Conservation (phyloP, 2,797 vertebrate species). For the Muscicapa striata region DNA sequence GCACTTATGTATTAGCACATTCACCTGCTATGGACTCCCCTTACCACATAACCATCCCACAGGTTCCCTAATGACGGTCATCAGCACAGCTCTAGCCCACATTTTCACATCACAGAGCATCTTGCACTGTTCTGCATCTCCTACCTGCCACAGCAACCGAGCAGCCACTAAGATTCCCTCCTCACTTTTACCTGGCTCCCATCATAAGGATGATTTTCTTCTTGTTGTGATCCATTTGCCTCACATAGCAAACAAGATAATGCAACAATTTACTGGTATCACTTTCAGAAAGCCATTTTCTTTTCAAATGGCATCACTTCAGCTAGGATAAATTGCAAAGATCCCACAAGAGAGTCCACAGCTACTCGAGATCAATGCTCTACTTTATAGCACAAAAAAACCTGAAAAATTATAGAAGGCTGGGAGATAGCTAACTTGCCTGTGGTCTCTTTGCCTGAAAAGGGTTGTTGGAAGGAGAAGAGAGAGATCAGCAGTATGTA, state of each 20-base stretch:
- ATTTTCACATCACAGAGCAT: background rate
- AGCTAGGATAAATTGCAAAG: background rate
- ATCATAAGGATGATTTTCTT: background rate
- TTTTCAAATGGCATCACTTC: background rate
- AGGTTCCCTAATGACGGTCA: background rate
- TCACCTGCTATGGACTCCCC: background rate
- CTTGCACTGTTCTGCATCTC: background rate
- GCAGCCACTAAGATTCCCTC: background rate
- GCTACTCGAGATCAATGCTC: background rate
- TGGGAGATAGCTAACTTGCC: background rate
- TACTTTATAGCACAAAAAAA: background rate
- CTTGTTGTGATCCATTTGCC: background rate
- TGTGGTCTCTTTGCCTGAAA: background rate
- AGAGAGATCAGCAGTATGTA: background rate
- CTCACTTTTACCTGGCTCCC: background rate
- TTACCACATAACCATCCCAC: background rate
- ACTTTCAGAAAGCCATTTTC: background rate
- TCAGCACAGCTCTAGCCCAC: background rate
- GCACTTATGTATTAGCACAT: rapidly evolving
- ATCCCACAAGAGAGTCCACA: background rate
- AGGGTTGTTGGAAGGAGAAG: rapidly evolving
- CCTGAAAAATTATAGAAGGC: background rate
- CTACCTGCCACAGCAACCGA: background rate
- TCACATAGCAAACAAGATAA: background rate
- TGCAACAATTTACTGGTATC: background rate